Percentiles rank a stretch among this genome's conserved stretches.
phyloP scores from a whole-genome alignment of 1,140 invertebrate genomes.

The Oedothorax gibbosus region DNA sequence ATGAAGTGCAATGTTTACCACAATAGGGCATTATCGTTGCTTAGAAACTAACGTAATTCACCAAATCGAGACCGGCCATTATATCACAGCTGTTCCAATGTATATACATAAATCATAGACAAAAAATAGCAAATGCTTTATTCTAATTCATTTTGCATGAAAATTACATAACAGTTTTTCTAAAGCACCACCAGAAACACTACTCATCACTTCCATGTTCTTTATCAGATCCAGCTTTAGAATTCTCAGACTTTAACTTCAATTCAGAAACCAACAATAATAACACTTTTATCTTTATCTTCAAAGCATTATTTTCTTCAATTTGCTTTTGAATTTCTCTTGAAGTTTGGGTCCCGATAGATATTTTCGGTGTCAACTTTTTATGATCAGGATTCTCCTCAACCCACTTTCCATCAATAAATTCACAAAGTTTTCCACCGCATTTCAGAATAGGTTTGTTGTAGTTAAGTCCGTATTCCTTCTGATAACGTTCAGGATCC shows the following conservation, averaged over 20 bases:
- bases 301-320: conserved; percentile 31
- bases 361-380: too few species aligned
- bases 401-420: conserved; percentile 6
- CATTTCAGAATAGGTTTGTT: not conserved
- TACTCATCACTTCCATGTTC: not conserved
- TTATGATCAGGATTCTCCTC: not conserved
- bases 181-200: too few species aligned
- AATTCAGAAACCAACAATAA: not conserved
- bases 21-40: too few species aligned
- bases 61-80: too few species aligned
- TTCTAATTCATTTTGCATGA: too few species aligned
- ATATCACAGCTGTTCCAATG: too few species aligned
- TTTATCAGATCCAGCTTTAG: not conserved
- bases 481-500: not conserved
- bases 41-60: too few species aligned
- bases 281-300: conserved; percentile 6
- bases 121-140: too few species aligned
- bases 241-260: not conserved
- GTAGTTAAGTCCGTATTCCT: conserved; percentile 25
- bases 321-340: not conserved
- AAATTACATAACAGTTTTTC: too few species aligned
- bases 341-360: not conserved
- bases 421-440: not conserved
- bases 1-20: too few species aligned
- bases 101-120: too few species aligned